Percentiles rank a stretch among this genome's conserved stretches.
These are phyloP conservation scores for Schmidtea mediterranea DNA, from an alignment of 1,140 invertebrate genomes.

Conservation along the genomic window DNA sequence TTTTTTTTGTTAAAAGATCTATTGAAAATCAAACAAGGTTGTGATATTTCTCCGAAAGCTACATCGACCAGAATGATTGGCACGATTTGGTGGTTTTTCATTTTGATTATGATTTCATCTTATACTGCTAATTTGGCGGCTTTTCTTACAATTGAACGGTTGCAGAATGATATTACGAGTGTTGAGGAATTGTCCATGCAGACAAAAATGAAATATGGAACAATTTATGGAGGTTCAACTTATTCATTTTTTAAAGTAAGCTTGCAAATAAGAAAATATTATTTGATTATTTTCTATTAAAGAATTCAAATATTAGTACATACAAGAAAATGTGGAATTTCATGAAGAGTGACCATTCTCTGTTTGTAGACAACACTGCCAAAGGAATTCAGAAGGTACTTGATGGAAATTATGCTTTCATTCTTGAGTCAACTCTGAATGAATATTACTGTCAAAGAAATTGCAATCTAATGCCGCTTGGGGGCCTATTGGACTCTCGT, in stretches of 20 bases:
- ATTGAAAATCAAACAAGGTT: no score
- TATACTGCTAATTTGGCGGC: slow-evolving; percentile 47
- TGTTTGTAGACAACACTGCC: background rate
- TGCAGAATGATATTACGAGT: slow-evolving; percentile 81
- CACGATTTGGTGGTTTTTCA: slow-evolving; percentile 94
- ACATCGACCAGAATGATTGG: slow-evolving; percentile 46
- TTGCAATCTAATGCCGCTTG: background rate
- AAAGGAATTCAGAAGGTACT: background rate
- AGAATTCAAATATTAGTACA: slow-evolving; percentile 2
- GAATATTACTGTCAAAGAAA: background rate
- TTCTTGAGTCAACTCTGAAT: slow-evolving; percentile 1
- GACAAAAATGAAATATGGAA: slow-evolving; percentile 71
- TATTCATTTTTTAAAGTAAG: slow-evolving; percentile 78
- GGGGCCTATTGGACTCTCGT: background rate
- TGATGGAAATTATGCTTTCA: slow-evolving; percentile 3
- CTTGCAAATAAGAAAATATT: slow-evolving; percentile 5
- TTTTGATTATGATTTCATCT: slow-evolving; percentile 79
- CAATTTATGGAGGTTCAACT: slow-evolving; percentile 61
- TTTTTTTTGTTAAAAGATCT: background rate
- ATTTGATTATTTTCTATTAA: slow-evolving; percentile 10
- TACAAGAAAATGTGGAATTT: slow-evolving; percentile 16
- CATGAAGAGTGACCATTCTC: slow-evolving; percentile 2
- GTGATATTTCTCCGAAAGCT: slow-evolving; percentile 5
- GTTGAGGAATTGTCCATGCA: slow-evolving; percentile 74
- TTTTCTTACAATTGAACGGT: slow-evolving; percentile 32